Evolutionary conservation across 2,113 vertebrate genomes (phyloP), one percentile per base, ranked within the genome.

Genomic region (Steatornis caripensis): DNA sequence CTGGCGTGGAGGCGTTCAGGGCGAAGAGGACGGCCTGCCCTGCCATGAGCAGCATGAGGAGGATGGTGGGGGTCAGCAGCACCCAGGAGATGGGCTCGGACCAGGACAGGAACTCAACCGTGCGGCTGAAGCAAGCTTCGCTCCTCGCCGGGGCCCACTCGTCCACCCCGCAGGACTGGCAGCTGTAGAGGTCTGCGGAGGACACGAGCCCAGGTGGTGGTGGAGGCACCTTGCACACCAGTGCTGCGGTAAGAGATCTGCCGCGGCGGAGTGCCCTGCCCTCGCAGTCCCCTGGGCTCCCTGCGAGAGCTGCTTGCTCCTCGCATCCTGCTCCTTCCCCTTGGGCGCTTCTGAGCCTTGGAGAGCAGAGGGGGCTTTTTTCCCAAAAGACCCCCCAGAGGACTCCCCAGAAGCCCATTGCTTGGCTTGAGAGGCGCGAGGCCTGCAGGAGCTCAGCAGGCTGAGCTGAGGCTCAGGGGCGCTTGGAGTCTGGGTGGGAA

Each of bases 81-180:
- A 53, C 89, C 18, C 98, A 84, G 23, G 98, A 98, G 29, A 96
- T 15, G 3, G 72, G 87, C 13, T 98, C 97, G 0, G 95, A 96
- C 97, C 98, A 98, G 11, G 95, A 82, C 49, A 99, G 65, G 69
- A 98, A 99, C 58, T 98, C 97, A 3, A 97, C 12, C 2, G 88
- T 76, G 41, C 98, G 97, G 30, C 91, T 96, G 55, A 86, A 96
- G 91, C 99, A 99, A 34, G 66, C 77, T 7, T 98, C 96, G 2
- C 99, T 99, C 79, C 97, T 94, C 7, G 11, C 57, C 0, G 95
- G 85, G 12, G 99, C 97, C 99, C 99, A 99, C 62, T 99, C 97
- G 1, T 96, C 97, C 23, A 89, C 62, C 53, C 75, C 39, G 32
- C 99, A 99, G 17, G 45, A 4, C 72, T 98, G 93, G 89, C 99